A percentile compares a stretch with the other conserved stretches of the same genome.
These are phyloP conservation scores for Enteromius thamalakanensis DNA, from an alignment of 2,797 vertebrate genomes.

Conservation along the genomic window DNA sequence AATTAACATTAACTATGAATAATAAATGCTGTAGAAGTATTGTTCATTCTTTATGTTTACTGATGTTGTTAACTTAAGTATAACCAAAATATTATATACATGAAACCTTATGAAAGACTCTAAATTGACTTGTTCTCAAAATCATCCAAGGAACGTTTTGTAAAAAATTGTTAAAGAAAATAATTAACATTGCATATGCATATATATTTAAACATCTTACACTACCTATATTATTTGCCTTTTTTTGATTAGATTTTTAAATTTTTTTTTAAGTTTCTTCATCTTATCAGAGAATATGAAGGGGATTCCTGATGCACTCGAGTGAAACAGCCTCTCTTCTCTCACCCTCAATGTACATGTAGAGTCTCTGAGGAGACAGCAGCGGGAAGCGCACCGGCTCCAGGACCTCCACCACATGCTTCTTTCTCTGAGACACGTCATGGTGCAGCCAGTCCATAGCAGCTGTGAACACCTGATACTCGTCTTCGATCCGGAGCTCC, in stretches of 20 bases:
- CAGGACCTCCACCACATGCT: constrained; percentile 90
- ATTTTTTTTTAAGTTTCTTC: not conserved
- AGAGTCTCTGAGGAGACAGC: constrained; percentile 91
- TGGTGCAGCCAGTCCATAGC: constrained; percentile 96
- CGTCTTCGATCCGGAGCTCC: constrained; percentile 95
- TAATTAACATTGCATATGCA: not conserved
- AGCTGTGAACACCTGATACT: constrained; percentile 94
- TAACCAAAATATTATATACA: not conserved
- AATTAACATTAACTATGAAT: too few species aligned
- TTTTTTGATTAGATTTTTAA: too few species aligned
- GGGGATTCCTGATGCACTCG: not conserved
- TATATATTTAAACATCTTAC: not conserved
- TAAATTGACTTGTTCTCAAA: not conserved
- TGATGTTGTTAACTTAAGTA: too few species aligned
- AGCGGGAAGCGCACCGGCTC: constrained; percentile 93
- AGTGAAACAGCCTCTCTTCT: not conserved
- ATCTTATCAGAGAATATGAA: not conserved
- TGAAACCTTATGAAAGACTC: not conserved
- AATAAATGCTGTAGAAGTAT: too few species aligned
- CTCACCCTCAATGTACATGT: constrained; percentile 95
- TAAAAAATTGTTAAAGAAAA: too few species aligned
- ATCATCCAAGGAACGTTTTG: not conserved
- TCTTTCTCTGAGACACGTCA: constrained; percentile 88
- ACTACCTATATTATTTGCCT: not conserved
- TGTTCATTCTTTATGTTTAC: too few species aligned